Evolutionary conservation across 2,113 vertebrate species (phyloP), one percentile per base, ranked within the genome.

Genomic region (Amia ocellicauda): DNA sequence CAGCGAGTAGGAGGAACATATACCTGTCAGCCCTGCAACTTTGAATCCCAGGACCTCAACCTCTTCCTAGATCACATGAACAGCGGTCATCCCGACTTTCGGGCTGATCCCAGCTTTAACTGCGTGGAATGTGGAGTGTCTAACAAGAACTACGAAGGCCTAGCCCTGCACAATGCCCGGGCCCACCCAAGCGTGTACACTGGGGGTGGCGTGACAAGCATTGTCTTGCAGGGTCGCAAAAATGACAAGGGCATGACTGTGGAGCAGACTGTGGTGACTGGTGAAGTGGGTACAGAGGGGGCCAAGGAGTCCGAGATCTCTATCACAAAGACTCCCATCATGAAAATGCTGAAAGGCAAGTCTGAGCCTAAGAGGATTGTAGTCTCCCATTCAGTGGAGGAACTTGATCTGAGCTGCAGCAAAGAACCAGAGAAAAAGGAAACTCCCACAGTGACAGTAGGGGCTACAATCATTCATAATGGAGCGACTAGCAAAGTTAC

Each of bases 261-360:
- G 69, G 94, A 98, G 72, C 97, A 98, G 80, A 91, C 76, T 47
- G 49, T 92, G 41, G 58, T 81, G 23, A 45, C 58, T 0, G 72
- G 66, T 8, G 73, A 82, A 0, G 87, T 89, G 69, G 85, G 68
- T 56, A 62, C 78, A 19, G 79, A 84, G 0, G 22, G 86, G 66
- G 70, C 61, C 40, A 88, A 80, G 66, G 88, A 89, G 3, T 73
- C 84, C 0, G 97, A 96, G 74, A 98, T 98, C 75, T 92, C 93
- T 40, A 95, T 99, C 70, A 97, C 92, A 67, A 99, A 97, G 87
- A 97, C 93, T 0, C 96, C 97, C 22, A 98, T 99, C 74, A 98
- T 98, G 95, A 97, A 92, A 82, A 95, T 94, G 88, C 90, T 97
- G 74, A 99, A 95, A 80, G 90, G 90, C 62, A 98, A 95, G 84